Evolutionary conservation across 1,140 invertebrate genomes (phyloP), one percentile per base, ranked within the genome.

Genomic region (Drosophila jambulina): DNA sequence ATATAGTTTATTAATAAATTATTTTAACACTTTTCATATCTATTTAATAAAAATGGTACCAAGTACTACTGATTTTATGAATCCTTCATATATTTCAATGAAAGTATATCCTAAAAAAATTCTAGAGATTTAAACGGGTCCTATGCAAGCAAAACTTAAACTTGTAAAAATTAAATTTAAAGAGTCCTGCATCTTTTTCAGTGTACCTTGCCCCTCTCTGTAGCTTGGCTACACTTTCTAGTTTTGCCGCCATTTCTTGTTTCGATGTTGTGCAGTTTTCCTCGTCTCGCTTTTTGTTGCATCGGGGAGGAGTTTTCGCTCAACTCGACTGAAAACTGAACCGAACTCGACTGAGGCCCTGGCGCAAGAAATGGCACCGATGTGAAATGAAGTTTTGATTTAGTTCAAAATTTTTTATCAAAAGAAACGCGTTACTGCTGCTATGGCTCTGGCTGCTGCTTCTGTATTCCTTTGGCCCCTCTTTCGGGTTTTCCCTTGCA

Each of bases 321-420:
- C 84, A 90, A 90, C 85, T 88, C 78, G 84, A 88, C 85, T 88
- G 85, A 78, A 90, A 83, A 80, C 76, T 80, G 72, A 80, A 82
- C 79, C 57, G 63, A 80, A 72, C 57, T 62, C 32, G 65, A 67
- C 76, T 78, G 80, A 75, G 64, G 59, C 45, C 45, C 68, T 67
- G 78, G 84, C 84, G 74, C 83, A 92, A 92, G 91, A 92, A 92
- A 92, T 92, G 91, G 72, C 91, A 92, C 91, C 91, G 91, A 92
- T 88, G 91, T 92, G 91, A 92, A 92, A 92, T 92, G 91, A 92
- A 92, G 91, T 92, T 92, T 92, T 92, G 91, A 92, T 92, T 92
- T 92, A 92, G 91, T 92, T 92, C 91, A 86, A 90, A 91, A 92
- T 91, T 92, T 92, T 90, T 90, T 91, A 92, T 92, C 91, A 92